phyloP scores from a whole-genome alignment of 2,797 vertebrate genomes.

The Salarias fasciatus region DNA sequence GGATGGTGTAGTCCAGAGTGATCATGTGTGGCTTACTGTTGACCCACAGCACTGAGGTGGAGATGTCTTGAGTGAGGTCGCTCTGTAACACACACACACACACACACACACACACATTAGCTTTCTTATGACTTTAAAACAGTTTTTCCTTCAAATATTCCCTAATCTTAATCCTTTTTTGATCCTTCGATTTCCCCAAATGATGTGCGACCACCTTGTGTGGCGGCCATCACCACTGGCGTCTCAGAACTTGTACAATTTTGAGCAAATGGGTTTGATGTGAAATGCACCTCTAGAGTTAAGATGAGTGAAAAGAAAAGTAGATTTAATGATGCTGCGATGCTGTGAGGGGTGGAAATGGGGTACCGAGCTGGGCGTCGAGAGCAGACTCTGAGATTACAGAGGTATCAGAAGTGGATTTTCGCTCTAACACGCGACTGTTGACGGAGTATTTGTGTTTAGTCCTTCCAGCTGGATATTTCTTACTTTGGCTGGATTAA shows the following conservation, averaged over 20 bases:
- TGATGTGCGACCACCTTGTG: too few species aligned
- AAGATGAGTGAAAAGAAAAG: too few species aligned
- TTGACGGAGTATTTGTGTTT: constrained; percentile 43
- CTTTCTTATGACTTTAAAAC: too few species aligned
- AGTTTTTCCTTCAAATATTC: too few species aligned
- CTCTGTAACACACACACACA: constrained; percentile 80
- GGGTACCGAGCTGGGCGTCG: constrained; percentile 7
- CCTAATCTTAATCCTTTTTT: too few species aligned
- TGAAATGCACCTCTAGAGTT: too few species aligned
- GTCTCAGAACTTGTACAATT: too few species aligned
- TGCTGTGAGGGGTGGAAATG: constrained; percentile 2
- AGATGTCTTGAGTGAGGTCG: constrained; percentile 94
- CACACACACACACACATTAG: too few species aligned
- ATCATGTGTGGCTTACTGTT: constrained; percentile 96
- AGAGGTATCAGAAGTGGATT: constrained; percentile 43
- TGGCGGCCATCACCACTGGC: too few species aligned
- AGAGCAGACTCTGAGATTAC: constrained; percentile 50
- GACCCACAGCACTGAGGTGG: constrained; percentile 94
- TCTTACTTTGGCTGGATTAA: constrained; percentile 37
- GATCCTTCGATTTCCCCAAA: too few species aligned
- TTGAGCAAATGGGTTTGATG: too few species aligned
- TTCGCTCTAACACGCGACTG: constrained; percentile 28
- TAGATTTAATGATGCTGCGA: too few species aligned
- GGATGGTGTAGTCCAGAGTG: constrained; percentile 95
- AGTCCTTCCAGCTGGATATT: constrained; percentile 53